Evolutionary conservation across 2,113 vertebrate species (phyloP), one percentile per base, ranked within the genome.

Genomic region (Aphyosemion australe): DNA sequence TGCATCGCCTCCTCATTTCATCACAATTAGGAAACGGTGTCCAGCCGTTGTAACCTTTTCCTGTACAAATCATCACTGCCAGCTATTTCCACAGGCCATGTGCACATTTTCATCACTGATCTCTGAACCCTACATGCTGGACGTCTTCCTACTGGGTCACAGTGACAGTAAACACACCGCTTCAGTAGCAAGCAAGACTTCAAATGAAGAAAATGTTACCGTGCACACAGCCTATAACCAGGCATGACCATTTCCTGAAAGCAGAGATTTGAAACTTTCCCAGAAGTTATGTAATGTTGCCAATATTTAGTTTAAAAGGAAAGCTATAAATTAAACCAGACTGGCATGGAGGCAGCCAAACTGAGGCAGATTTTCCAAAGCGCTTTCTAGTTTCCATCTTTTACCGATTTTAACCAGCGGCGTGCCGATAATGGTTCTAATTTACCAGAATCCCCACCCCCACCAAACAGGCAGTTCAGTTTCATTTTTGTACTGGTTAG

Each of bases 321-420:
- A 62, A 53, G 21, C 34, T 21, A 49, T 2, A 55, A 79, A 75
- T 49, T 31, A 78, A 76, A 72, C 52, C 53, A 68, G 50, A 48
- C 46, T 74, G 73, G 53, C 68, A 59, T 20, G 42, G 13, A 18
- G 67, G 21, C 43, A 31, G 19, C 32, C 53, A 62, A 54, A 70
- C 14, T 78, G 63, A 74, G 41, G 48, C 67, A 74, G 10, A 34
- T 55, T 86, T 82, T 81, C 79, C 80, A 60, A 69, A 59, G n/a
- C 14, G 69, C 57, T 49, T 71, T 43, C 26, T 55, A 37, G 55
- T 77, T 82, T 82, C 77, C 83, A 87, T 80, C 81, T 84, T 87
- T 82, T 59, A 88, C 76, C 70, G 82, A 64, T 84, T 87, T 83
- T 79, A 65, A 79, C 63, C 41, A 68, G 70, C 70, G 57, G 54